Conservation (phyloP, 2,888 invertebrate species). For the Diachrysia chrysitis region DNA sequence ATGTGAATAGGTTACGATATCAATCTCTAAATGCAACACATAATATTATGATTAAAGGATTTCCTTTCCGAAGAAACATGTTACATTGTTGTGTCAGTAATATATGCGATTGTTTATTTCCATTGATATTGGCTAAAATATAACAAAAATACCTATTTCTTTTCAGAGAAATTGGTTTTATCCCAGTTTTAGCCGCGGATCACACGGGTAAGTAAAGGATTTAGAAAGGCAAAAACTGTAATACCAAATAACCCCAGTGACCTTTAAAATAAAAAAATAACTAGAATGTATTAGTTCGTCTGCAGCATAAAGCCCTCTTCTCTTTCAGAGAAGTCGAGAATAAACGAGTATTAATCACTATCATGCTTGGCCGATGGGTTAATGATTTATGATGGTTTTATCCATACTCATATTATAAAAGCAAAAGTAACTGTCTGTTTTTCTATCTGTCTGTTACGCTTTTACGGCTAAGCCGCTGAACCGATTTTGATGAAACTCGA, state of each 20-base stretch:
- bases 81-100: not conserved
- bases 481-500: no score
- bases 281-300: no score
- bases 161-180: not conserved
- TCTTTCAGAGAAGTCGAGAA: no score
- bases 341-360: no score
- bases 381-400: no score
- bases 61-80: not conserved
- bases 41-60: not conserved
- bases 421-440: no score
- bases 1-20: not conserved
- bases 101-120: not conserved
- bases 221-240: slow-evolving; percentile 5
- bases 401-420: no score
- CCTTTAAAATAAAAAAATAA: not conserved
- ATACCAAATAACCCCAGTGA: slow-evolving; percentile 4
- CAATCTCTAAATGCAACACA: not conserved
- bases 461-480: no score
- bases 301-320: no score
- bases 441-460: no score
- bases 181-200: slow-evolving; percentile 5
- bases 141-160: not conserved
- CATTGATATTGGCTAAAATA: not conserved
- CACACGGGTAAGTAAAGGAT: not conserved
- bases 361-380: no score